Base-by-base conservation (phyloP, 1,140 invertebrate species). In the Leptopilina boulardi region DNA sequence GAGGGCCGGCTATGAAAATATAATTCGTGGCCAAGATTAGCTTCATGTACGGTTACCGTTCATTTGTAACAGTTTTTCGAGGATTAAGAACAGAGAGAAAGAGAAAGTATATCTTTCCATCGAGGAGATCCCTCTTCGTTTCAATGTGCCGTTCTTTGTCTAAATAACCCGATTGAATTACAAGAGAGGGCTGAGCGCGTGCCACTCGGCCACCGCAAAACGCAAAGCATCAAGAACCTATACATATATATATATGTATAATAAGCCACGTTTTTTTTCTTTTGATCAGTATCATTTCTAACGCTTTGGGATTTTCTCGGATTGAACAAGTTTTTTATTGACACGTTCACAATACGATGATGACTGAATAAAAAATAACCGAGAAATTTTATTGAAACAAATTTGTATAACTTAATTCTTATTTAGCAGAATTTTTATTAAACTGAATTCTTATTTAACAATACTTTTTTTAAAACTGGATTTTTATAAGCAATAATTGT, bases 161-260 rank as follows among this genome's bases (percentile, higher is more conserved):
- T 83, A 85, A 88, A 88, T 88, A 38, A 87, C 79, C 87, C 87
- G 88, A 90, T 91, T 89, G 82, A 90, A 91, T 91, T 90, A 89
- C 89, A 87, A 26, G 13, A 51, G 72, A 30, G 70, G 38, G 78
- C 72, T 73, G 76, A 86, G 87, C 89, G 86, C 89, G 89, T 89
- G 87, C 87, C 89, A 88, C 76, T 82, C 85, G 82, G 82, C 82
- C 74, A 77, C 82, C 78, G 75, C 81, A 83, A 81, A 84, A 84
- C 76, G 72, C 79, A 84, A 82, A 82, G 78, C 78, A 51, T 77
- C 77, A 4, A 84, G 77, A 76, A 83, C 78, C 78, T 82, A 34
- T 34, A 34, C 30, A 34, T 3, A 3, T 6, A 38, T 6, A 38
- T n/a, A 38, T 38, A 38, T 8, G 5, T 8, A 6, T 38, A 83